Conservation (phyloP, 2,888 invertebrate genomes). For the Sussaba pulchella region DNA sequence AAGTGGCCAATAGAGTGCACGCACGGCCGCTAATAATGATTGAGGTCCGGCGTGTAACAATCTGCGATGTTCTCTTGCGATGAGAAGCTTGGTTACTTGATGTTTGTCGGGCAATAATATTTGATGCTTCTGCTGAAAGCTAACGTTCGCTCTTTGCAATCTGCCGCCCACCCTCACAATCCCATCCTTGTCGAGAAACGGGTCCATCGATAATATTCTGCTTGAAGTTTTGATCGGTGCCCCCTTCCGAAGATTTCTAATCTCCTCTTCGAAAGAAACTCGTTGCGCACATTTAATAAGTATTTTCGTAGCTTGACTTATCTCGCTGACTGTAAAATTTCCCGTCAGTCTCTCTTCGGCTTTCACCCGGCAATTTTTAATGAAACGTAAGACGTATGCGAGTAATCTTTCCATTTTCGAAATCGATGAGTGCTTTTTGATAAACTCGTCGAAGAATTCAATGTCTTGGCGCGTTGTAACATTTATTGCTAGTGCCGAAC, state of each 20-base stretch:
- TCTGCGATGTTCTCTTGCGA: conserved; percentile 61
- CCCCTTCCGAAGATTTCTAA: conserved; percentile 10
- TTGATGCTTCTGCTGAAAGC: conserved; percentile 43
- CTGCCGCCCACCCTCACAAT: conserved; percentile 64
- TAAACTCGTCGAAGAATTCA: conserved; percentile 25
- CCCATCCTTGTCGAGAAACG: conserved; percentile 46
- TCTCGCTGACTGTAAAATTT: conserved; percentile 9
- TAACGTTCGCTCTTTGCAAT: conserved; percentile 18
- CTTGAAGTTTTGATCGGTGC: background rate
- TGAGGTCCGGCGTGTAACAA: conserved; percentile 65
- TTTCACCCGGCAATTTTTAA: background rate
- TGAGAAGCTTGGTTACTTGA: conserved; percentile 49
- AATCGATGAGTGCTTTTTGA: conserved; percentile 17
- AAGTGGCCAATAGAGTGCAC: conserved; percentile 63
- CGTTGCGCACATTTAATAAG: conserved; percentile 16
- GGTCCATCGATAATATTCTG: conserved; percentile 30
- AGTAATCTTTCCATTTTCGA: conserved; percentile 36
- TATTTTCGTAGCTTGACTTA: conserved; percentile 1
- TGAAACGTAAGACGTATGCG: conserved; percentile 44
- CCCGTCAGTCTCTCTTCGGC: too few species aligned
- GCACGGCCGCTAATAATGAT: conserved; percentile 53
- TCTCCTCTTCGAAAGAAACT: conserved; percentile 38
- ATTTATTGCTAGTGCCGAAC: conserved; percentile 6
- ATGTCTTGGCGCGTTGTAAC: background rate
- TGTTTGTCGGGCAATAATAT: conserved; percentile 36